phyloP scores from a whole-genome alignment of 2,797 vertebrate genomes.

The Phoeniculus purpureus region DNA sequence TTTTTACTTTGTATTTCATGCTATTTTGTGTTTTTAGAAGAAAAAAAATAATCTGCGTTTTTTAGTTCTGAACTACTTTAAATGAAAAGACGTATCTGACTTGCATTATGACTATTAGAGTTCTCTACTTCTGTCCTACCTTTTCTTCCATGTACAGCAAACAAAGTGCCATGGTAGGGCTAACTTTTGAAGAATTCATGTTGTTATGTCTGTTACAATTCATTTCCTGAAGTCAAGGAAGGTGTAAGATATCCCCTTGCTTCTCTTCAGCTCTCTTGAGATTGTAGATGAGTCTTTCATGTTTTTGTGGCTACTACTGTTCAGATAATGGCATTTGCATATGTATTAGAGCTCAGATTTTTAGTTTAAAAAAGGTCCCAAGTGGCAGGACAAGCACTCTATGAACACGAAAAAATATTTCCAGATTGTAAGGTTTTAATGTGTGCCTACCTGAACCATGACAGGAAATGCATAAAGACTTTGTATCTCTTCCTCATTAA shows the following conservation, averaged over 20 bases:
- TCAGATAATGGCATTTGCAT: background rate
- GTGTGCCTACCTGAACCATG: background rate
- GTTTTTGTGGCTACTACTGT: background rate
- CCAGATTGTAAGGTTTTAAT: slow-evolving; percentile 9
- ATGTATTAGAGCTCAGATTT: background rate
- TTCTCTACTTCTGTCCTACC: background rate
- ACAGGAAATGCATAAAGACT: background rate
- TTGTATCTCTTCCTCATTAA: background rate
- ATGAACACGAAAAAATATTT: background rate
- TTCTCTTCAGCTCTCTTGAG: background rate
- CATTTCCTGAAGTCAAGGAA: background rate
- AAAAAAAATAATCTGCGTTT: background rate
- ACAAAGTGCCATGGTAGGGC: background rate
- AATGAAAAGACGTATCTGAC: accelerated
- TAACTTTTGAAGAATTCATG: background rate
- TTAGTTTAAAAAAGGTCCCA: slow-evolving; percentile 24
- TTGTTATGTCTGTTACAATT: background rate
- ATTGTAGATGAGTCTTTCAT: background rate
- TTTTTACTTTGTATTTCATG: background rate
- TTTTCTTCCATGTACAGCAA: background rate
- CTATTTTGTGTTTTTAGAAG: background rate
- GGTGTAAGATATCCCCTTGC: background rate
- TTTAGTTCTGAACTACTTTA: background rate
- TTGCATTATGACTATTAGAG: background rate
- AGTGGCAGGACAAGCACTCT: background rate